These are phyloP conservation scores for Jordanella pulchra DNA, from an alignment of 2,797 vertebrate genomes.

Conservation along the genomic window DNA sequence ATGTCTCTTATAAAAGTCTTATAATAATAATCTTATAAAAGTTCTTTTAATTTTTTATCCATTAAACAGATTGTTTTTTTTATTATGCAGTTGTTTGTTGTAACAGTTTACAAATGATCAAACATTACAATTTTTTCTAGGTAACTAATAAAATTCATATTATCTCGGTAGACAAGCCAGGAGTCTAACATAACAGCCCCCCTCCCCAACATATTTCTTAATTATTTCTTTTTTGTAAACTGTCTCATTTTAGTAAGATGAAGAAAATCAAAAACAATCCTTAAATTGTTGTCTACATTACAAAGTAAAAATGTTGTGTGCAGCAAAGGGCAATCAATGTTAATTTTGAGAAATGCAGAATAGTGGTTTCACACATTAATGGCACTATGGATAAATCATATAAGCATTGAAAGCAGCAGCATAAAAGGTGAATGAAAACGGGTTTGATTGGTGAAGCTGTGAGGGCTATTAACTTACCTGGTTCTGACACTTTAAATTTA, in stretches of 20 bases:
- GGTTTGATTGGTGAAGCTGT: slow-evolving; percentile 47
- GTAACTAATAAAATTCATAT: too few relatives aligned
- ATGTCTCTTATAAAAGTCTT: too few relatives aligned
- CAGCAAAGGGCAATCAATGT: neutral
- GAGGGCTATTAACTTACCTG: slow-evolving; percentile 57
- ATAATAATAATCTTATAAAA: too few relatives aligned
- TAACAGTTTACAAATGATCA: too few relatives aligned
- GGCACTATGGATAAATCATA: slow-evolving; percentile 35
- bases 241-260: neutral
- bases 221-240: neutral
- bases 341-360: neutral
- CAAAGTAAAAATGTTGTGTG: neutral
- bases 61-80: too few relatives aligned
- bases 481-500: slow-evolving; percentile 71
- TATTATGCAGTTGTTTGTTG: too few relatives aligned
- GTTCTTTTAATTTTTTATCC: too few relatives aligned
- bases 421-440: slow-evolving; percentile 32
- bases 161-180: too few relatives aligned
- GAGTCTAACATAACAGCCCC: too few relatives aligned
- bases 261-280: neutral
- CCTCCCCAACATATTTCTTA: neutral
- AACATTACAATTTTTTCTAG: too few relatives aligned
- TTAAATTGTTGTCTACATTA: neutral
- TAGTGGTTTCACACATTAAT: too few relatives aligned
- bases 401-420: slow-evolving; percentile 32